These are phyloP conservation scores for Ligdia adustata DNA, from an alignment of 2,888 invertebrate species.

Conservation along the genomic window DNA sequence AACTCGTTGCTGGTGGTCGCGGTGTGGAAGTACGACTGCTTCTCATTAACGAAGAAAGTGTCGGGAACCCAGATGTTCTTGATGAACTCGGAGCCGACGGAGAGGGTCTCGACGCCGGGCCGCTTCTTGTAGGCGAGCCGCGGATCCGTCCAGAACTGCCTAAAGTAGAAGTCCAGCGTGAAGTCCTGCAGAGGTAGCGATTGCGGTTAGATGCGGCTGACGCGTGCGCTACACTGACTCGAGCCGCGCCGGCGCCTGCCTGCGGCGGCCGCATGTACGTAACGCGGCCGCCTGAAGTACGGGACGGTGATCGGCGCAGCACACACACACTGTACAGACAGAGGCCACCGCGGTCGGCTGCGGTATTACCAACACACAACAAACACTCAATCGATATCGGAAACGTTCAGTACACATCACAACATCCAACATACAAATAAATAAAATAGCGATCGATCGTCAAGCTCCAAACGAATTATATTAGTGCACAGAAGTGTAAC, in stretches of 20 bases:
- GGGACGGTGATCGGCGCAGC: slow-evolving; percentile 3
- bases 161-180: slow-evolving; percentile 98
- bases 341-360: slow-evolving; percentile 9
- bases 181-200: slow-evolving; percentile 93
- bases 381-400: slow-evolving; percentile 20
- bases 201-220: slow-evolving; percentile 1
- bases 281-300: slow-evolving; percentile 21
- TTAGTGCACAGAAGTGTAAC: slow-evolving; percentile 13
- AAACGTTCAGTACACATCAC: slow-evolving; percentile 29
- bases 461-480: slow-evolving; percentile 29
- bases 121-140: slow-evolving; percentile 94
- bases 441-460: slow-evolving; percentile 30
- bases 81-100: slow-evolving; percentile 96
- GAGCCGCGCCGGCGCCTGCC: slow-evolving; percentile 3
- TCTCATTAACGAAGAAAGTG: slow-evolving; percentile 99
- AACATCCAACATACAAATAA: slow-evolving; percentile 33
- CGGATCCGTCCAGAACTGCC: slow-evolving; percentile 98
- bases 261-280: too few species aligned
- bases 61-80: slow-evolving; percentile 99
- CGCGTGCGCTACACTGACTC: slow-evolving; percentile 1
- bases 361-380: slow-evolving; percentile 8
- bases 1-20: slow-evolving; percentile 99
- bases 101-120: slow-evolving; percentile 92
- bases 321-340: not conserved
- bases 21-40: slow-evolving; percentile 99